Evolutionary conservation across 1,140 invertebrate genomes (phyloP), one percentile per base, ranked within the genome.

Genomic region (Procambarus virginalis): DNA sequence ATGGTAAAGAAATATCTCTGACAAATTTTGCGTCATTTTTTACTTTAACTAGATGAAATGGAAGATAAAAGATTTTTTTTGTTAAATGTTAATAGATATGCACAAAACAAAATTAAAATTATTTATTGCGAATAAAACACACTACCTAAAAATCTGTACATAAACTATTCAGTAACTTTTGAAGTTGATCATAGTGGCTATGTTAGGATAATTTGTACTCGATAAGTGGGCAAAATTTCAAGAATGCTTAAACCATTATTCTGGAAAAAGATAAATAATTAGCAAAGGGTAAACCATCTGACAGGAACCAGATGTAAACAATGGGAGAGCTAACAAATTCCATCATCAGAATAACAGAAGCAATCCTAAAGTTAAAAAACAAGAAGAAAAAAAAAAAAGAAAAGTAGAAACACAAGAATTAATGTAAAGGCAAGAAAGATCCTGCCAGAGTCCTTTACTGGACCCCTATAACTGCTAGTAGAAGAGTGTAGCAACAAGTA

Each of bases 381-480:
- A 34, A 34, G n/a, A 34, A 34, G 20, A 1, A 73, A 2, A 22
- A 10, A 73, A 73, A 34, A 68, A 68, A 17, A 0, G 2, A 68
- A n/a, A 17, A 68, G 64, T 68, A 4, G 34, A 34, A 73, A 73
- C n/a, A 73, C 8, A 73, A 34, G 68, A 64, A 64, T 64, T 5
- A 64, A 64, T 20, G 60, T 9, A 58, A 9, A 12, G 12, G 55
- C 55, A 58, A 58, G 12, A 58, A 12, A 73, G 68, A 73, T 73
- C n/a, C 68, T 34, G 68, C 68, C 22, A 73, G 68, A 73, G 68
- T 73, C 68, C 68, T 73, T n/a, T 73, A 73, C 68, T 73, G 68
- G 68, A 73, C 68, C 68, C 68, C 68, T 73, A 73, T 73, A 73
- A 73, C 68, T 73, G 68, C 22, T 6, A 73, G 68, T 73, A 8